These are phyloP conservation scores for Toxotes lorentzi DNA, from an alignment of 2,797 vertebrate species.

Conservation along the genomic window DNA sequence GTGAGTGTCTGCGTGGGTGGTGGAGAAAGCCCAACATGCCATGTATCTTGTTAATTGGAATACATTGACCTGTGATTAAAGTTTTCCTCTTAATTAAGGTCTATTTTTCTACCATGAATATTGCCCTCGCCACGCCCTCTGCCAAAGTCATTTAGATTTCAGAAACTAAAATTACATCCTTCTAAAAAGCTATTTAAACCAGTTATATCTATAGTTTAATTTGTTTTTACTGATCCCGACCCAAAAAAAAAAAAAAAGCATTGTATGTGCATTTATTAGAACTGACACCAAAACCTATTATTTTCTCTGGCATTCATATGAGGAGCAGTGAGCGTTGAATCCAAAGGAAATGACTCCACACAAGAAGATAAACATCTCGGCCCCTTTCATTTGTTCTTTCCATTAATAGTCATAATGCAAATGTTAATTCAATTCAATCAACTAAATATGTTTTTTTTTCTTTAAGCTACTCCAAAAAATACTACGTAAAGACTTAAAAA, in stretches of 20 bases:
- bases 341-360: slow-evolving; percentile 7
- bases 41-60: slow-evolving; percentile 74
- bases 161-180: slow-evolving; percentile 7
- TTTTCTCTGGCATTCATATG: not conserved
- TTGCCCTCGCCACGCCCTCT: not conserved
- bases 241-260: too few relatives aligned
- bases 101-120: slow-evolving; percentile 28
- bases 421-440: not conserved
- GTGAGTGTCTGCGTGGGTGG: slow-evolving; percentile 49
- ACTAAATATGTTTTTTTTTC: not conserved
- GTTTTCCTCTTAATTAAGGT: slow-evolving; percentile 64
- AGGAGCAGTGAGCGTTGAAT: not conserved
- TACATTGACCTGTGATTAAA: slow-evolving; percentile 78
- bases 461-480: not conserved
- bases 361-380: not conserved
- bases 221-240: not conserved
- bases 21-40: slow-evolving; percentile 45
- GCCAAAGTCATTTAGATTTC: slow-evolving; percentile 9
- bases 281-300: not conserved
- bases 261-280: slow-evolving; percentile 1
- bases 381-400: not conserved
- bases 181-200: slow-evolving; percentile 16
- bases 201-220: not conserved
- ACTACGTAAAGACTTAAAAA: not conserved
- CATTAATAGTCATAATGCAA: not conserved